Evolutionary conservation across 2,113 vertebrate species (phyloP).

Genomic region (Phyllostomus hastatus): DNA sequence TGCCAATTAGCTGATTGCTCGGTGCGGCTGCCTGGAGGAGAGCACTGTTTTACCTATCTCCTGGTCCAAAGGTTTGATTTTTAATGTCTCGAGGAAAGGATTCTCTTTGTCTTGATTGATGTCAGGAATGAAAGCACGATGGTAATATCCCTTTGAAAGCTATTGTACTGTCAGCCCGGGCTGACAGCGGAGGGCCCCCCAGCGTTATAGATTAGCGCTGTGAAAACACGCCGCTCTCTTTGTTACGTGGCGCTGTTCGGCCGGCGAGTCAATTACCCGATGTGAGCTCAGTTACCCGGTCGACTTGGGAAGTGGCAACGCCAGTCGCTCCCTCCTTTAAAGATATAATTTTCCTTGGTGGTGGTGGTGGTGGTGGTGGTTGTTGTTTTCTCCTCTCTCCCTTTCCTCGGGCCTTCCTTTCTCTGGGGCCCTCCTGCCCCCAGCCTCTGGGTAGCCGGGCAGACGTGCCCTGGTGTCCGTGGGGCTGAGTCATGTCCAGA

Average conservation of each 20-base stretch:
- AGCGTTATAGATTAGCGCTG: slow-evolving; percentile 86
- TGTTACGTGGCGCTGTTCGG: slow-evolving; percentile 85
- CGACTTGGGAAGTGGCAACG: slow-evolving; percentile 83
- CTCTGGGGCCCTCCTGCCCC: not conserved
- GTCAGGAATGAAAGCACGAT: slow-evolving; percentile 87
- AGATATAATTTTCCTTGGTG: slow-evolving; percentile 81
- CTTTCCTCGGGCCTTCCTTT: not conserved
- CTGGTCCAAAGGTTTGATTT: slow-evolving; percentile 83
- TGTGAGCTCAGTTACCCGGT: slow-evolving; percentile 85
- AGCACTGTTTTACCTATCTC: slow-evolving; percentile 82
- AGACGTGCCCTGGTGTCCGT: slow-evolving; percentile 75
- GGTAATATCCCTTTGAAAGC: slow-evolving; percentile 88
- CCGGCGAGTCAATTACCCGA: slow-evolving; percentile 87
- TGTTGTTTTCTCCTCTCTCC: slow-evolving; percentile 3
- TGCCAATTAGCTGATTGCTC: slow-evolving; percentile 84
- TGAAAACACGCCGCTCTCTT: slow-evolving; percentile 87
- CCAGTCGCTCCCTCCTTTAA: slow-evolving; percentile 82
- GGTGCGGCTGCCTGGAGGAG: slow-evolving; percentile 78
- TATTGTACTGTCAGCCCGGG: slow-evolving; percentile 86
- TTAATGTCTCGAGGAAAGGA: slow-evolving; percentile 85
- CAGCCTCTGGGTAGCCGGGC: slow-evolving; percentile 24
- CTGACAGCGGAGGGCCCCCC: slow-evolving; percentile 86
- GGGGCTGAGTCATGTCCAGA: slow-evolving; percentile 78
- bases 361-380: not conserved
- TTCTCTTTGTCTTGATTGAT: slow-evolving; percentile 89